A percentile compares a stretch with the other conserved stretches of the same genome.
These are phyloP conservation scores for Luperina nickerlii DNA, from an alignment of 2,888 invertebrate species.

Conservation along the genomic window DNA sequence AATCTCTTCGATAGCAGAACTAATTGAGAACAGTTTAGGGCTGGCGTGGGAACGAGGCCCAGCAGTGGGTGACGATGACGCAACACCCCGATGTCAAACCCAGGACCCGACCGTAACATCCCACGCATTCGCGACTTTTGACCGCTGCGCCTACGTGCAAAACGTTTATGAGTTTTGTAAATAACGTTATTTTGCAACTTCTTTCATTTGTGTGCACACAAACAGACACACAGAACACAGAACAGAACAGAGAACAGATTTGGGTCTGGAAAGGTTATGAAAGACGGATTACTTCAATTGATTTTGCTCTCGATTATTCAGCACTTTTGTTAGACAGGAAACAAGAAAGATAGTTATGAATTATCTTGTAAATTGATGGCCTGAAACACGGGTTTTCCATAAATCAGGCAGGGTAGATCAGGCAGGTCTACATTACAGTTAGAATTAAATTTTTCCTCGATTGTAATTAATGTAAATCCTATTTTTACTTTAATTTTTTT, in stretches of 20 bases:
- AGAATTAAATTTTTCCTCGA: too few species aligned
- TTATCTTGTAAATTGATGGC: too few species aligned
- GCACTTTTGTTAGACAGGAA: too few species aligned
- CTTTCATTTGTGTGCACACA: slow-evolving; percentile 17
- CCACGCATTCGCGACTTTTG: slow-evolving; percentile 69
- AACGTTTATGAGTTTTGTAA: slow-evolving; percentile 59
- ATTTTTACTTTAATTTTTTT: too few species aligned
- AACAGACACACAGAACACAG: too few species aligned
- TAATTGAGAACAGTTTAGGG: slow-evolving; percentile 51
- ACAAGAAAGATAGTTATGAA: too few species aligned
- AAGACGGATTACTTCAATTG: background rate
- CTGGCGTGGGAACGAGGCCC: slow-evolving; percentile 64
- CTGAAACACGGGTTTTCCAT: too few species aligned
- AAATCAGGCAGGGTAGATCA: too few species aligned
- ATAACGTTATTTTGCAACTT: slow-evolving; percentile 32
- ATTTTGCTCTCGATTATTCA: background rate
- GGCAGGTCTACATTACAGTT: too few species aligned
- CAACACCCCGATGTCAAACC: slow-evolving; percentile 58
- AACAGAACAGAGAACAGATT: too few species aligned
- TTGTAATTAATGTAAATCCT: too few species aligned
- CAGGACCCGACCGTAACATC: slow-evolving; percentile 56
- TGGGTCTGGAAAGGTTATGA: background rate
- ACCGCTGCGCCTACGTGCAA: slow-evolving; percentile 70
- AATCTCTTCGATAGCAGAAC: slow-evolving; percentile 27
- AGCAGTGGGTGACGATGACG: slow-evolving; percentile 63